Evolutionary conservation across 2,797 vertebrate species (phyloP), one percentile per base, ranked within the genome.

Genomic region (Octomys mimax): DNA sequence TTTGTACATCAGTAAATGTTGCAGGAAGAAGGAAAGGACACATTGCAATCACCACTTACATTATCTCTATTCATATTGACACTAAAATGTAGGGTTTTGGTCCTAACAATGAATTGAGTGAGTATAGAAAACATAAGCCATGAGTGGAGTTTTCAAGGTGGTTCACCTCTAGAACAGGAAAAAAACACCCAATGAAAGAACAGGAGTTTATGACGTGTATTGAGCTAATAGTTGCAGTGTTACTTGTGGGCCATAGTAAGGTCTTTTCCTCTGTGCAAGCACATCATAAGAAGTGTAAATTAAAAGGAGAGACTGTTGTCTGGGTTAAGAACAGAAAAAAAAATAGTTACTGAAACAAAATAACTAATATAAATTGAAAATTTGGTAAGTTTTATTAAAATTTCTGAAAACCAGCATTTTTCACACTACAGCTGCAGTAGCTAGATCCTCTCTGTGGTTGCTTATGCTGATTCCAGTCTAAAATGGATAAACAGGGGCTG

Each of bases 161-260:
- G 12, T 16, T 49, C 5, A 85, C 14, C 22, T 77, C 75, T 24
- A 92, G 59, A 64, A 49, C 57, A 22, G 1, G 28, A 26, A 9
- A 0, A 24, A 33, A 33, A 22, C 1, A 2, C 24, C 26, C 28
- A 5, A 1, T 11, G 46, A 14, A 86, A 75, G 10, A 62, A 2
- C 10, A 75, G 3, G 16, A 57, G 9, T 16, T 83, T 79, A 14
- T 46, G 24, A 61, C 10, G 62, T 75, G 28, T 36, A 26, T n/a
- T 24, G 8, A 39, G 46, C 19, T 26, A 49, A 73, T 18, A 3
- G 8, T 61, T 46, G 26, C 33, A 39, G 12, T 26, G 31, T 77
- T 46, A 28, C 33, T 28, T 59, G 16, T 9, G 19, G 22, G 4
- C 4, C 10, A 59, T 4, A 13, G 6, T 39, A 13, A 13, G 10